These are phyloP conservation scores for Tenebrosternarchus preto DNA, from an alignment of 2,113 vertebrate species.

Conservation along the genomic window DNA sequence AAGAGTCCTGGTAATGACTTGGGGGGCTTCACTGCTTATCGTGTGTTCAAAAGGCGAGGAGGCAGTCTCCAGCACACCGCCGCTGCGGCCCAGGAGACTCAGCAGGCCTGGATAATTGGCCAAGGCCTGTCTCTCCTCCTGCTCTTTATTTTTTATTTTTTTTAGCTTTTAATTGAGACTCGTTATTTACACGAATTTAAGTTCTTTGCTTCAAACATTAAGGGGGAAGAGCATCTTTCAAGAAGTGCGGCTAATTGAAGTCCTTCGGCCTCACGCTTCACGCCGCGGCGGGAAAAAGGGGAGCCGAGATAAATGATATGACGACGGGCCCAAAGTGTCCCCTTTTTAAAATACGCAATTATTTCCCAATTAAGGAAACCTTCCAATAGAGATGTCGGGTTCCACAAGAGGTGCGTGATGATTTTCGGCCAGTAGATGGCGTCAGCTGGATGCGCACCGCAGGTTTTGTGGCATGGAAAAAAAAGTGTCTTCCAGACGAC, in stretches of 20 bases:
- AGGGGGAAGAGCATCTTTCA: constrained; percentile 56
- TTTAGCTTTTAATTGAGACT: constrained; percentile 55
- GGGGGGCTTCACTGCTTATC: constrained; percentile 53
- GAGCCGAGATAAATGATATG: constrained; percentile 55
- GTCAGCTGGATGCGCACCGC: constrained; percentile 32
- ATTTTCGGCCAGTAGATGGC: constrained; percentile 63
- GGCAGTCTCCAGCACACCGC: constrained; percentile 50
- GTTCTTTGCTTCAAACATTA: constrained; percentile 50
- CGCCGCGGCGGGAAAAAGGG: constrained; percentile 36
- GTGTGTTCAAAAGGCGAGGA: constrained; percentile 55
- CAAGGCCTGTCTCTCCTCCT: constrained; percentile 48
- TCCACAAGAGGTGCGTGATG: constrained; percentile 11
- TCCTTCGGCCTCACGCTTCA: constrained; percentile 42
- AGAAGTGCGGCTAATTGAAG: constrained; percentile 59
- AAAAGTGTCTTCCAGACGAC: neutral
- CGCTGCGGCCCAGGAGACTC: constrained; percentile 59
- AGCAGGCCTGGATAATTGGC: constrained; percentile 59
- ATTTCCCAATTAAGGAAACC: constrained; percentile 60
- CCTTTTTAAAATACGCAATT: constrained; percentile 54
- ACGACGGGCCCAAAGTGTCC: constrained; percentile 52
- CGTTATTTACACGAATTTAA: constrained; percentile 59
- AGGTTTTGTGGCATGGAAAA: neutral
- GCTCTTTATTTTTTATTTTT: constrained; percentile 10
- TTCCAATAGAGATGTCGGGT: constrained; percentile 38
- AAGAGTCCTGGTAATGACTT: constrained; percentile 52